Evolutionary conservation across 1,140 invertebrate species (phyloP), one percentile per base, ranked within the genome.

Genomic region (Macrocentrus cingulum): DNA sequence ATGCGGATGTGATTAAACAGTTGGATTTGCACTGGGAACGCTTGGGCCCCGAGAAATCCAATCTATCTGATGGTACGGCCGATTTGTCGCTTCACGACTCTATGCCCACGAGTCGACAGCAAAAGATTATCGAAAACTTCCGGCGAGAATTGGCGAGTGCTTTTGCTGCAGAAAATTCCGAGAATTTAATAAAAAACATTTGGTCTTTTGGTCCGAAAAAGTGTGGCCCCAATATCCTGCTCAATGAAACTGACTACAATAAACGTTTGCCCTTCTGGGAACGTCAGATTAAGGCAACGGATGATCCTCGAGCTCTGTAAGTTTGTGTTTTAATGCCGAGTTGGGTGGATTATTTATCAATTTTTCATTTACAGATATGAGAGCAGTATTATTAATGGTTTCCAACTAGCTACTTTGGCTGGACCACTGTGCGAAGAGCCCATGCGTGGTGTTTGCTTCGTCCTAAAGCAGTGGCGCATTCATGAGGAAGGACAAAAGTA

Each of bases 401-500:
- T 98, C 77, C 93, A 98, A 83, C 74, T 98, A 68, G 94, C 94
- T 0, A 90, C 92, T 1, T 75, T 90, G 11, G 86, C 91, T 42
- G 96, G 97, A 2, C 94, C 95, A 2, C 72, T 98, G 15, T 98
- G 96, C 80, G 94, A 98, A 73, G 96, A 98, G 70, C 93, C 95
- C 13, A 92, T 98, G 90, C 91, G 90, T 82, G 95, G 95, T 1
- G 92, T 98, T 0, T 92, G 88, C 54, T 97, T 97, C 77, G 81
- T 93, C 59, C 82, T 98, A 1, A 88, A 95, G 69, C 88, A 90
- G 67, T 94, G 91, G 90, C 80, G 81, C 51, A 70, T 87, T 5
- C 75, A 84, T 52, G 81, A 83, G 54, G 69, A 73, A 46, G n/a
- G 51, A 20, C 63, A 68, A 52, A 76, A 74, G 75, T 79, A 67